A percentile compares a stretch with the other conserved stretches of the same genome.
Evolutionary conservation across 64 coral and sea anemone species (phyloP).

Genomic region (Dendronephthya gigantea): DNA sequence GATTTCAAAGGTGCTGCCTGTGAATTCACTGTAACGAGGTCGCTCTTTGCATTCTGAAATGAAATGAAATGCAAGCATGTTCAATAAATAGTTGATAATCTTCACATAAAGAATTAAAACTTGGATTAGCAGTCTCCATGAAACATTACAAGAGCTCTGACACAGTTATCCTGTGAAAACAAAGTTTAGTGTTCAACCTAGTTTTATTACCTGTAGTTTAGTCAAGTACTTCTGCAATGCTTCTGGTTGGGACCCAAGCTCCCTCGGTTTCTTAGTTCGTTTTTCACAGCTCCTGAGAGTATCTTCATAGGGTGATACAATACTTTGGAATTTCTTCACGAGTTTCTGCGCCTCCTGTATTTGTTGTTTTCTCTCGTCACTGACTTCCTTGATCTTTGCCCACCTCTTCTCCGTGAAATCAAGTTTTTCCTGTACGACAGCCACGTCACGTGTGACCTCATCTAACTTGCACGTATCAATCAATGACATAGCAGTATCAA

Average conservation of each 20-base stretch:
- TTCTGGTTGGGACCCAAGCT: not conserved
- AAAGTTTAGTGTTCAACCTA: not conserved
- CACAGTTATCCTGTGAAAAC: not conserved
- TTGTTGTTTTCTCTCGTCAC: slow-evolving; percentile 46
- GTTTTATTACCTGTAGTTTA: not conserved
- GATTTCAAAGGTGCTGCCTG: not conserved
- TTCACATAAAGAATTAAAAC: no score
- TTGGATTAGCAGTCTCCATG: no score
- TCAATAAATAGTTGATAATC: not conserved
- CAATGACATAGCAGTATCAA: slow-evolving; percentile 47
- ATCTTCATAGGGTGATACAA: slow-evolving; percentile 61
- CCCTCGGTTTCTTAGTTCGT: not conserved
- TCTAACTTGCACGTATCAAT: slow-evolving; percentile 55
- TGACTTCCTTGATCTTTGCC: slow-evolving; percentile 67
- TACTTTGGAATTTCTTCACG: slow-evolving; percentile 68
- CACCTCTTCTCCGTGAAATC: slow-evolving; percentile 56
- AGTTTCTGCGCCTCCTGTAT: slow-evolving; percentile 52
- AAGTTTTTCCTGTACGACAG: slow-evolving; percentile 54
- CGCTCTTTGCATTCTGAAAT: not conserved
- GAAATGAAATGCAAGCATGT: not conserved
- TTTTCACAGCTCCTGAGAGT: slow-evolving; percentile 47
- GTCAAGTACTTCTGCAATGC: not conserved
- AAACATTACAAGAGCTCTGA: no score
- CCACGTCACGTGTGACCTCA: slow-evolving; percentile 61
- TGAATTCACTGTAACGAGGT: not conserved